Base-by-base conservation (phyloP, 2,888 invertebrate species). In the Scaptomyza flava region DNA sequence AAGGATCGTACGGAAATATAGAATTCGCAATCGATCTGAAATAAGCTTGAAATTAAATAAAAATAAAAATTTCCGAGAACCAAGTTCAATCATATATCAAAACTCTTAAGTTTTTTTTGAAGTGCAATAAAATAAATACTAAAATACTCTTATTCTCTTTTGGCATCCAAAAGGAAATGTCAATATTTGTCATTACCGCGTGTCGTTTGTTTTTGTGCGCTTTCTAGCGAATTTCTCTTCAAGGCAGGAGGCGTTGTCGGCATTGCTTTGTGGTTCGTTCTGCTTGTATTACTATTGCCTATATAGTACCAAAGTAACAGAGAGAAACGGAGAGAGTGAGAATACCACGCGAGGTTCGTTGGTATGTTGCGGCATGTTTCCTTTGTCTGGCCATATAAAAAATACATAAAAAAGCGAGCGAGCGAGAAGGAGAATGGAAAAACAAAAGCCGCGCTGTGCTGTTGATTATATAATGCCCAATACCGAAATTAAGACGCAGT, bases 141-240 rank as follows among this genome's bases (percentile, higher is more conserved):
- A 38, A 38, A 38, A 36, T 38, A 3, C 38, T 14, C 38, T 14
- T 17, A 8, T 46, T 48, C 62, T 48, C 62, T 30, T 17, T 62
- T 20, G 42, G 36, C 38, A 42, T 30, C 31, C 41, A 73, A 73
- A 41, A 76, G 72, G 73, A 73, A 83, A 83, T 86, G 82, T 86
- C 87, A 82, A 82, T 82, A 82, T 82, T 86, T 82, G 82, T 82
- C 71, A 73, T 82, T 82, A 82, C 82, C 82, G 81, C 87, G 81
- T 82, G 72, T 79, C 87, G 62, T 72, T 79, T 66, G 43, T 58
- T 70, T 56, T 64, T 64, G 57, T 66, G 71, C 76, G 72, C 66
- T 81, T 82, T 84, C 81, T 68, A 71, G 87, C 87, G 85, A 84
- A 81, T 59, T 83, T 87, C 66, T 65, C 14, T 53, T 20, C 9